A percentile compares a stretch with the other conserved stretches of the same genome.
Conservation (phyloP, 2,888 invertebrate species). For the Myopa testacea region DNA sequence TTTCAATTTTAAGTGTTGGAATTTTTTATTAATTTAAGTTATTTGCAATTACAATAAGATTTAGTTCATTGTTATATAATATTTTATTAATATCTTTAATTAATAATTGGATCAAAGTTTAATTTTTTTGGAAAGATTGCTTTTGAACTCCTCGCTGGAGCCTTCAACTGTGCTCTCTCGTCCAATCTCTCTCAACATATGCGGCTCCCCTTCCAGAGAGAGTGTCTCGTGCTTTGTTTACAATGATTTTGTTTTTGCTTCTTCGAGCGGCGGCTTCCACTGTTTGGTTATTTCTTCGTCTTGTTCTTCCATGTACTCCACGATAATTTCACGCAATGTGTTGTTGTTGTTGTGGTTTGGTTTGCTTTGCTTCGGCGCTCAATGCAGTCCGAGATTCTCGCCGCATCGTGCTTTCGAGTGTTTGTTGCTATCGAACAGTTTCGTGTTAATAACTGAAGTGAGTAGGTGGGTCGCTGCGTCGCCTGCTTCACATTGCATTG, state of each 20-base stretch:
- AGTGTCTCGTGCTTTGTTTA: background rate
- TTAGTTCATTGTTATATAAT: background rate
- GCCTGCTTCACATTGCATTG: background rate
- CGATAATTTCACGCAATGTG: background rate
- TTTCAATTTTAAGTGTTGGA: no score
- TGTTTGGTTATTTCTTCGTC: background rate
- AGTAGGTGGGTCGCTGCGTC: slow-evolving; percentile 43
- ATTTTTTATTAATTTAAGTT: no score
- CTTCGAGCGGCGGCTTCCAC: background rate
- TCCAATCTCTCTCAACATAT: background rate
- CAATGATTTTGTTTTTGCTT: background rate
- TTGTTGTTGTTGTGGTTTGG: slow-evolving; percentile 12
- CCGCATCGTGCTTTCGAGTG: slow-evolving; percentile 34
- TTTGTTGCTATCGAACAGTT: slow-evolving; percentile 40
- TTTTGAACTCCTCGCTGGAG: background rate
- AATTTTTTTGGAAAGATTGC: background rate
- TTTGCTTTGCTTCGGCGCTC: slow-evolving; percentile 27
- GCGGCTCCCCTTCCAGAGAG: background rate
- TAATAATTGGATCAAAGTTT: background rate
- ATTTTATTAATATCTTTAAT: background rate
- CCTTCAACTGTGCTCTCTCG: background rate
- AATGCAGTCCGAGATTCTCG: slow-evolving; percentile 21
- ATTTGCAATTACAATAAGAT: no score
- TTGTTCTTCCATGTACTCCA: slow-evolving; percentile 14
- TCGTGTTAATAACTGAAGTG: slow-evolving; percentile 45